Evolutionary conservation across 2,113 vertebrate genomes (phyloP), one percentile per base, ranked within the genome.

Genomic region (Siniperca chuatsi): DNA sequence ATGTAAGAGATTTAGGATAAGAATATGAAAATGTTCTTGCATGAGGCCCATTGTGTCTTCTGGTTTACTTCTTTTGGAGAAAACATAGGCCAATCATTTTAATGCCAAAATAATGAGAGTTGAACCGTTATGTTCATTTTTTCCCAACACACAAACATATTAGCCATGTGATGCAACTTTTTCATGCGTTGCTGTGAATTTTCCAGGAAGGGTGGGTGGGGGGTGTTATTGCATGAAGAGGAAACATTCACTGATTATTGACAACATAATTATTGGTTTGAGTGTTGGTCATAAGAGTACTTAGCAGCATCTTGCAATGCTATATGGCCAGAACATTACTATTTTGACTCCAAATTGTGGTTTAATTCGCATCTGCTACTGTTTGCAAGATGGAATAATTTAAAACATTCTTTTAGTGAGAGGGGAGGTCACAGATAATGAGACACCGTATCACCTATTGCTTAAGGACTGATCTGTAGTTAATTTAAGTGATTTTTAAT

Each of bases 401-500:
- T 62, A 69, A 73, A 81, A 42, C 12, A 44, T 21, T 42, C 1
- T 18, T 69, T 73, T 58, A 57, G 52, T 48, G 37, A 57, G 11
- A 44, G 55, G 8, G 7, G 40, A 23, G n/a, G 18, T 44, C 70
- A 70, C 64, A 52, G 29, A 58, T 12, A 76, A 52, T 33, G 3
- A 60, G 64, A 75, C 25, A 50, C 25, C 4, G 11, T 54, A 65
- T 82, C 48, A 79, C 60, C 23, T 69, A 55, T 70, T 82, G 76
- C 72, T 85, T 77, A 60, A 75, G 74, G 74, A 88, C 40, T 81
- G 44, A 75, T 75, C 72, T 75, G 21, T 67, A 78, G 78, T 73
- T 81, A 57, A 86, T 71, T 37, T 12, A 54, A 81, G 50, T 66
- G 21, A 57, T 78, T 85, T 78, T 71, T 81, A 83, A 85, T 84